phyloP scores from a whole-genome alignment of 1,140 invertebrate genomes.

The Battus philenor region DNA sequence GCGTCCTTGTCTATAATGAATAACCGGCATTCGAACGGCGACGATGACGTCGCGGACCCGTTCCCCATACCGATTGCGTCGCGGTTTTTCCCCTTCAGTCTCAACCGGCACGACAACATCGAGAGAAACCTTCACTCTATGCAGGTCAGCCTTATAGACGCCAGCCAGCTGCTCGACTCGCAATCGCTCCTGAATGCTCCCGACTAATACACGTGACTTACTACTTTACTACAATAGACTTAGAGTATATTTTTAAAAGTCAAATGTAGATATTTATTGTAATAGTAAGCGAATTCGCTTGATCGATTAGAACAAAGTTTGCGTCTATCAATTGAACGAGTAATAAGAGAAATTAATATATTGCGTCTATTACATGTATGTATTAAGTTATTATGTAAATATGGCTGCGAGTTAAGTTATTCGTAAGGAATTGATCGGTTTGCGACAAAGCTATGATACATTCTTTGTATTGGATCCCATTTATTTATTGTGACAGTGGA shows the following conservation, averaged over 20 bases:
- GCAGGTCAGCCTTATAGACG: constrained; percentile 56
- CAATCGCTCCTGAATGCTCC: constrained; percentile 69
- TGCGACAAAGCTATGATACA: no score
- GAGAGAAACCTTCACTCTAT: constrained; percentile 31
- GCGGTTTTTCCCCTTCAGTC: constrained; percentile 67
- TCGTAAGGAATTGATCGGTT: constrained; percentile 8
- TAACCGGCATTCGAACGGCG: constrained; percentile 37
- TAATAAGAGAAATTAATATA: constrained; percentile 14
- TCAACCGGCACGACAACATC: constrained; percentile 22
- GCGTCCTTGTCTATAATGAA: constrained; percentile 51
- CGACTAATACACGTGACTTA: constrained; percentile 36
- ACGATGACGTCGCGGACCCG: constrained; percentile 14
- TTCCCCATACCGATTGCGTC: constrained; percentile 32
- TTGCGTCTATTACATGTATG: constrained; percentile 3
- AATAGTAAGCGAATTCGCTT: not conserved
- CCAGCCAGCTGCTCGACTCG: constrained; percentile 59
- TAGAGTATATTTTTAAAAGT: not conserved
- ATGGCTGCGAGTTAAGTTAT: constrained; percentile 13
- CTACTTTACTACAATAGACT: not conserved
- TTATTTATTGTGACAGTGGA: no score
- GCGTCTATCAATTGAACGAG: constrained; percentile 1
- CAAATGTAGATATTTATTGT: not conserved
- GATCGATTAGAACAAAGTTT: no score
- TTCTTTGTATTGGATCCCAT: no score
- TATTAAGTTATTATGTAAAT: constrained; percentile 6